A percentile compares a stretch with the other conserved stretches of the same genome.
These are phyloP conservation scores for Resseliella maxima DNA, from an alignment of 2,888 invertebrate genomes.

Conservation along the genomic window DNA sequence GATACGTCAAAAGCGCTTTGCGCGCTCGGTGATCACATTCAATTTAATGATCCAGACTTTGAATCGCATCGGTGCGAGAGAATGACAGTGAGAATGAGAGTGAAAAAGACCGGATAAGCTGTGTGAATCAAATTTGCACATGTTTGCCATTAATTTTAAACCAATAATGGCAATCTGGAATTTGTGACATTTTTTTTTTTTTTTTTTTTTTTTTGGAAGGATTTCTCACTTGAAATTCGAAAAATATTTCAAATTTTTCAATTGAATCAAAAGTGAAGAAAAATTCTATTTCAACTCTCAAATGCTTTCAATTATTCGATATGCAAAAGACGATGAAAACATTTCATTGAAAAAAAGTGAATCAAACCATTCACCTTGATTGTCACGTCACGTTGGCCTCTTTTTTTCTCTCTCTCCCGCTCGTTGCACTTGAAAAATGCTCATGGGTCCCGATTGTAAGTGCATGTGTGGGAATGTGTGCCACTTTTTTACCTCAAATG, in stretches of 20 bases:
- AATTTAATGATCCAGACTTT: no score
- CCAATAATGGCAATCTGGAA: no score
- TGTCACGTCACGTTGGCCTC: background rate
- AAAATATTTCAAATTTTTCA: conserved; percentile 16
- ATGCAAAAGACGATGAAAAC: background rate
- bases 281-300: no score
- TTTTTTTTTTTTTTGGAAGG: no score
- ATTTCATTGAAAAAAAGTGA: background rate
- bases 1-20: background rate
- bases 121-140: background rate
- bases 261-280: background rate
- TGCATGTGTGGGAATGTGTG: conserved; percentile 44
- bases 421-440: background rate
- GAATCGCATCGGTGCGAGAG: no score
- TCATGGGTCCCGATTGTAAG: background rate
- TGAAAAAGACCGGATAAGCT: no score
- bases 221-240: no score
- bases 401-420: no score
- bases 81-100: no score
- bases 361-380: background rate
- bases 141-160: no score
- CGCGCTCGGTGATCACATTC: background rate
- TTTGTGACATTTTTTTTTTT: no score
- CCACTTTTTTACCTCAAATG: background rate
- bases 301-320: no score